Base-by-base conservation (phyloP, 2,113 vertebrate species). In the Elachura formosa region DNA sequence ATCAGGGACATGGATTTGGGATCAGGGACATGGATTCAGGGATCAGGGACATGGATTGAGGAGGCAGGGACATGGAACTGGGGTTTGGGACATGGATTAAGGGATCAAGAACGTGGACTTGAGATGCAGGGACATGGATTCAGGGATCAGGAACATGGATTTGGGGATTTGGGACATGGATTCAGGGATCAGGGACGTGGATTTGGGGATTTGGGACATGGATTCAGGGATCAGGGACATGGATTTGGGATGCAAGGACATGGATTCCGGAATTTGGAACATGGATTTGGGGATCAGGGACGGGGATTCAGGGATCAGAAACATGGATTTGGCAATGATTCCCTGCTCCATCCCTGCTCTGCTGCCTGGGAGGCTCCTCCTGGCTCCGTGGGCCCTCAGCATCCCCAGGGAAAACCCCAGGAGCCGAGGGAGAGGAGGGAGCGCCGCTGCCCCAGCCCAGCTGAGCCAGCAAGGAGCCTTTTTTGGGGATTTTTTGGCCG, bases 241-340 rank as follows among this genome's bases (percentile, higher is more conserved):
- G 38, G 59, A 41, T 62, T 41, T 4, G 2, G n/a, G 56, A 1
- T 3, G 2, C 25, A 16, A 20, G 17, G 45, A 11, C 5, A 14
- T 4, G 24, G 24, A 36, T 29, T 69, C 0, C 0, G 34, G n/a
- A 3, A 0, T 7, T 28, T 43, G 5, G 18, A n/a, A 15, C 9
- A 10, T 3, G n/a, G 24, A 49, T 38, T 69, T 1, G 2, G 26
- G 46, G 2, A 0, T 4, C 22, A 10, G 11, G 19, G 19, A 46
- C 11, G 7, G 3, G 31, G 63, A n/a, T 66, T 66, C 0, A 0
- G 43, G 64, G 5, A 2, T 2, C 24, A 29, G 36, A 11, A n/a
- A 41, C 34, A 19, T 0, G 41, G 23, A 6, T 34, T 28, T 5
- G 16, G 52, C 25, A 22, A 18, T 0, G 0, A 36, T 43, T 23